Evolutionary conservation across 1,140 invertebrate genomes (phyloP), one percentile per base, ranked within the genome.

Genomic region (Papilio machaon): DNA sequence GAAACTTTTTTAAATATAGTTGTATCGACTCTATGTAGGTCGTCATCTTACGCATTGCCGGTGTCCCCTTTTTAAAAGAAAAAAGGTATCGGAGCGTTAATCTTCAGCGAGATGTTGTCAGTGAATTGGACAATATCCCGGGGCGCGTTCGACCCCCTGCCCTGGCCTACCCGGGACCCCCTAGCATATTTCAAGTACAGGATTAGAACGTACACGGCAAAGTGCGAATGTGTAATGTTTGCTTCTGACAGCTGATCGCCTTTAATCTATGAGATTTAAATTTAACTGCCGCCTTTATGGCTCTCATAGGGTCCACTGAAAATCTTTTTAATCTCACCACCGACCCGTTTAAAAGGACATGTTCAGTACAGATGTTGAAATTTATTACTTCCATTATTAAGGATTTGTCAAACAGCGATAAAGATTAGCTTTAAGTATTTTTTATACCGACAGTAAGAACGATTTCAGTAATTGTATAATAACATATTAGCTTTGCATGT

Each of bases 171-270:
- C 84, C 83, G 15, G 52, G 52, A 76, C 73, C 79, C 52, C 47
- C 81, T 84, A 87, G 89, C 90, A 92, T 92, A 94, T 92, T 92
- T 92, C 92, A 94, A 94, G 91, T 89, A 88, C 89, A 91, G 92
- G 90, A 91, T 92, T 91, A 93, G 88, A 88, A 81, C 85, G 87
- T 89, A 85, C 86, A 89, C 85, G 82, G 86, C 81, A 86, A 89
- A 91, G 89, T 88, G 92, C 89, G 92, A 93, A 91, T 92, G 88
- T 91, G 86, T 88, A 89, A 88, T 89, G 90, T 90, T 88, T 91
- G 91, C 82, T 82, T 81, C 84, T 90, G 92, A 92, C 92, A 93
- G 90, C 84, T 87, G 87, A 91, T 91, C 88, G 84, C 81, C 84
- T 91, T 90, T 91, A 91, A 93, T 91, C 90, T 91, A 89, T 82